These are phyloP conservation scores for Dendrocopos noguchii DNA, from an alignment of 2,113 vertebrate species.

Conservation along the genomic window DNA sequence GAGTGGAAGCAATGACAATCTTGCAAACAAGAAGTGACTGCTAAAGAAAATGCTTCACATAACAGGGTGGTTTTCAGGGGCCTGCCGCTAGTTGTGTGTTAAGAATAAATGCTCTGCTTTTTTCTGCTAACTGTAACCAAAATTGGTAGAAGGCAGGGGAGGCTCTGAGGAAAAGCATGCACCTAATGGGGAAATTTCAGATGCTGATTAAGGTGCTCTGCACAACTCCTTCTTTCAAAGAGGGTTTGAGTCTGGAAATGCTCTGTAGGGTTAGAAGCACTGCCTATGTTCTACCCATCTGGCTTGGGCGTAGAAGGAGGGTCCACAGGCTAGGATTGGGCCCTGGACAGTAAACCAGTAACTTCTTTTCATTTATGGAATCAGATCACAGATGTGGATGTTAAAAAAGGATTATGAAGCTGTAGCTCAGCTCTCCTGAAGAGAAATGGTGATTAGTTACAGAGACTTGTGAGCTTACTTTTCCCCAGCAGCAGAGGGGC, in stretches of 20 bases:
- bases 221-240: not conserved
- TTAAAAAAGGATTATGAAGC: constrained; percentile 7
- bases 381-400: not conserved
- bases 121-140: not conserved
- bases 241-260: not conserved
- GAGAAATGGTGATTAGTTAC: constrained; percentile 1
- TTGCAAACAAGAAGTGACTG: not conserved
- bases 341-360: not conserved
- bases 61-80: not conserved
- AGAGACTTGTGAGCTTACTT: not conserved
- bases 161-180: not conserved
- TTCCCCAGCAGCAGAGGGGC: not conserved
- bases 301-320: not conserved
- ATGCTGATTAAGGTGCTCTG: not conserved
- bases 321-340: not conserved
- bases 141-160: not conserved
- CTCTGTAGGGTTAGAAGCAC: not conserved
- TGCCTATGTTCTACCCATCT: not conserved
- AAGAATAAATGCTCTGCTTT: not conserved
- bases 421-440: not conserved
- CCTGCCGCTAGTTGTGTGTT: not conserved
- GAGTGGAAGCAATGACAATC: not conserved
- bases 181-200: not conserved
- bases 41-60: not conserved
- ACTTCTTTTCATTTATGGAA: not conserved